A percentile compares a stretch with the other conserved stretches of the same genome.
These are phyloP conservation scores for Chrysochloris asiatica DNA, from an alignment of 2,113 vertebrate species.

Conservation along the genomic window DNA sequence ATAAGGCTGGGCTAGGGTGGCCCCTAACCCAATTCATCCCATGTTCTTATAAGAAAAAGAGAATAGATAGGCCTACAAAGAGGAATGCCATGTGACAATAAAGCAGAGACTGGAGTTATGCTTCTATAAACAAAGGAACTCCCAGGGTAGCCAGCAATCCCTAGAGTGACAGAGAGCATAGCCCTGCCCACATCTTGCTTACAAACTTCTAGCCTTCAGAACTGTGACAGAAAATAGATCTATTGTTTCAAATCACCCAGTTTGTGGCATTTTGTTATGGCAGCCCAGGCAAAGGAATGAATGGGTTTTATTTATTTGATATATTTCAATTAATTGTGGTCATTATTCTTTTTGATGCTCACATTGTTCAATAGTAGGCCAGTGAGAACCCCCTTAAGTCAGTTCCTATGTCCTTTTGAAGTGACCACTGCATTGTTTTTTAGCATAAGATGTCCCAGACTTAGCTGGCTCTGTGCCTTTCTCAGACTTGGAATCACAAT, in stretches of 20 bases:
- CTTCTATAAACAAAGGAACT: background rate
- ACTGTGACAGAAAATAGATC: background rate
- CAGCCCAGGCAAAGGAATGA: background rate
- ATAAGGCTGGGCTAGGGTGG: background rate
- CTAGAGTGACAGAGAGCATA: background rate
- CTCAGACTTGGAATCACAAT: background rate
- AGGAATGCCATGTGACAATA: background rate
- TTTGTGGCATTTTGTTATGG: background rate
- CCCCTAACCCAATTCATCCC: background rate
- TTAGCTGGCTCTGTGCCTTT: background rate
- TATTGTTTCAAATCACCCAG: background rate
- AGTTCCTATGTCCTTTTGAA: background rate
- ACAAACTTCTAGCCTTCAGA: background rate
- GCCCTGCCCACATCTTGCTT: background rate
- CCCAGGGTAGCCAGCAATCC: background rate
- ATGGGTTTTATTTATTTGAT: constrained; percentile 19
- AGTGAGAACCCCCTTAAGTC: background rate
- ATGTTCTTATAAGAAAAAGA: background rate
- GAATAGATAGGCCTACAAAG: background rate
- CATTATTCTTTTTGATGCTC: background rate
- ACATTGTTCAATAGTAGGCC: background rate
- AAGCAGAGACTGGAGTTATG: background rate
- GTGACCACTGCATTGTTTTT: background rate
- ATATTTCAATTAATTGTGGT: background rate
- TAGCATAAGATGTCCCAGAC: background rate